Evolutionary conservation across 2,888 invertebrate genomes (phyloP).

Genomic region (Acheta domesticus): DNA sequence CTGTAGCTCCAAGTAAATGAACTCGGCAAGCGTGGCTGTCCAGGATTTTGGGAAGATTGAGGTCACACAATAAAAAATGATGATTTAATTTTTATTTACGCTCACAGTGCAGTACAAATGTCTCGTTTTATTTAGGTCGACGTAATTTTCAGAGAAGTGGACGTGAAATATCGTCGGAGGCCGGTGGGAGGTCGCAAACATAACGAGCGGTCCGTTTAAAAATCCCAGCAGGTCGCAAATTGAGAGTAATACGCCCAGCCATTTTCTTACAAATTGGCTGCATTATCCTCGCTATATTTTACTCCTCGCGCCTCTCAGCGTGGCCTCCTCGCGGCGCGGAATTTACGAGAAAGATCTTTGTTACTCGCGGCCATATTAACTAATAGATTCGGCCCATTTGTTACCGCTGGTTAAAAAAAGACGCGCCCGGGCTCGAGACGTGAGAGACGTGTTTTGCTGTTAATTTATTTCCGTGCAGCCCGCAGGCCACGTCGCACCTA

Average conservation of each 20-base stretch:
- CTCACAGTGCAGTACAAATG: background rate
- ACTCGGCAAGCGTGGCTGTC: too few relatives aligned
- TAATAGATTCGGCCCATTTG: slow-evolving; percentile 6
- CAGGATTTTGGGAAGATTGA: too few relatives aligned
- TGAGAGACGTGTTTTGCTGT: too few relatives aligned
- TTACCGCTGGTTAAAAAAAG: background rate
- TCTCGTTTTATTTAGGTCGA: background rate
- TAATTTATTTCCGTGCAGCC: background rate
- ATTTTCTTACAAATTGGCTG: slow-evolving; percentile 10
- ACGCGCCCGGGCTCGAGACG: background rate
- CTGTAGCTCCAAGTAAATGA: too few relatives aligned
- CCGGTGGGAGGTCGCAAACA: background rate
- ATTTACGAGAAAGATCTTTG: background rate
- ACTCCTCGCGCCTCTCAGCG: background rate
- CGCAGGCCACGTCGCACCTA: too few relatives aligned
- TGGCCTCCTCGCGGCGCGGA: background rate
- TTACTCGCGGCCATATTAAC: background rate
- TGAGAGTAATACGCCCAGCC: background rate
- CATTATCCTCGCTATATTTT: slow-evolving; percentile 1
- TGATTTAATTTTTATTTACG: too few relatives aligned
- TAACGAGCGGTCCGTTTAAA: background rate
- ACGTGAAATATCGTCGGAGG: background rate
- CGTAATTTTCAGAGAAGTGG: background rate
- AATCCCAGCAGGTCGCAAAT: slow-evolving; percentile 18
- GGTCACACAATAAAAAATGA: too few relatives aligned